phyloP scores from a whole-genome alignment of 1,140 invertebrate species.

The Temnothorax nylanderi region DNA sequence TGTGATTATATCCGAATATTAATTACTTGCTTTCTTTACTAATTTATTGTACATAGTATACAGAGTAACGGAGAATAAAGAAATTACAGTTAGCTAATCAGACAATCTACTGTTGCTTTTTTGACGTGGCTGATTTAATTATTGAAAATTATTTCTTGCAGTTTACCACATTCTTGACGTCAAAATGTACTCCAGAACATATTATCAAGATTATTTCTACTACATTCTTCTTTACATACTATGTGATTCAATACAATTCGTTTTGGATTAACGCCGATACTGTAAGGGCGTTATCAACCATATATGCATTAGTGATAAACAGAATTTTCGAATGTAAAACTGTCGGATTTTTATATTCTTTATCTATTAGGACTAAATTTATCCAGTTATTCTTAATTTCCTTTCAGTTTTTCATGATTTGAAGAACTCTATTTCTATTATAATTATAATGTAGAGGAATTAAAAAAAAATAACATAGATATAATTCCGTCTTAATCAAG shows the following conservation, averaged over 20 bases:
- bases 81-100: not conserved
- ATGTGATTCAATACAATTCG: slow-evolving; percentile 7
- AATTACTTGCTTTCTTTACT: not conserved
- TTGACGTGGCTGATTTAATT: not conserved
- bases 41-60: not conserved
- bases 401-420: not conserved
- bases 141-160: slow-evolving; percentile 2
- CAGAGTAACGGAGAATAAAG: not conserved
- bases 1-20: not conserved
- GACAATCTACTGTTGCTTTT: not conserved
- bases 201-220: not conserved
- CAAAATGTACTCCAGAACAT: not conserved
- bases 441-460: not conserved
- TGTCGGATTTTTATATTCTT: not conserved
- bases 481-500: not conserved
- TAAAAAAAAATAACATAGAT: not conserved
- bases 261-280: slow-evolving; percentile 14
- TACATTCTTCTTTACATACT: not conserved
- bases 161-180: not conserved
- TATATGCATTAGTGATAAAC: not conserved
- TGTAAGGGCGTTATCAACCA: slow-evolving; percentile 12
- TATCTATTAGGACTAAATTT: not conserved
- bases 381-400: not conserved
- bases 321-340: too few relatives aligned
- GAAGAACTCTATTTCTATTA: not conserved